Evolutionary conservation across 2,113 vertebrate genomes (phyloP), one percentile per base, ranked within the genome.

Genomic region (Vulpes vulpes): DNA sequence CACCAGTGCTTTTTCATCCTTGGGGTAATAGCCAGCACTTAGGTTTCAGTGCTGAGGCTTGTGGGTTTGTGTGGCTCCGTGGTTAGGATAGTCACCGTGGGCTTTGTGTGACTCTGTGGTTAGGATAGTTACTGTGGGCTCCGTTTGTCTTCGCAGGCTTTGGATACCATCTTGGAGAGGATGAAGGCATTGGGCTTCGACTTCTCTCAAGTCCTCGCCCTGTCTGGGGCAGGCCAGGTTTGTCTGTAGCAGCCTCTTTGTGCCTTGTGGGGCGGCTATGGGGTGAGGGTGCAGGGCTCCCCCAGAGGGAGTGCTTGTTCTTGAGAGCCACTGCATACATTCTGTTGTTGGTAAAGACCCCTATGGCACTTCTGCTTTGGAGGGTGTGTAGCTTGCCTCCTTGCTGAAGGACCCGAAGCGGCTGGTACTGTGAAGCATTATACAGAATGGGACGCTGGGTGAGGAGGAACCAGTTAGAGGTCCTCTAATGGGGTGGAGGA

Each of bases 151-250:
- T 96, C 98, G 0, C 98, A 99, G 99, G 99, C 99, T 82, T 98
- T 99, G 94, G 99, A 99, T 97, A 71, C 99, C 95, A 98, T 99
- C 80, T 94, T 99, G 98, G 99, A 99, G 97, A 99, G 99, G 98
- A 99, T 99, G 99, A 99, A 98, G 95, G 93, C 97, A 94, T 98
- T 98, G 0, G 99, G 99, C 14, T 99, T 99, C 89, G 98, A 99
- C 96, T 99, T 99, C 98, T 99, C 99, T 64, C 96, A 98, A 67
- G 98, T 99, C 92, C 98, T 98, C 91, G 99, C 99, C 82, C 65
- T 99, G 95, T 99, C 99, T 15, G 99, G 99, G 91, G 99, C 99
- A 35, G 99, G 99, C 53, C 99, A 99, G 99, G 99, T 99, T 97
- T 79, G 98, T 99, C 67, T 27, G 57, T 35, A 49, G 83, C 23